Percentiles rank a stretch among this genome's conserved stretches.
Evolutionary conservation across 2,797 vertebrate genomes (phyloP).

Genomic region (Lacerta viridis): DNA sequence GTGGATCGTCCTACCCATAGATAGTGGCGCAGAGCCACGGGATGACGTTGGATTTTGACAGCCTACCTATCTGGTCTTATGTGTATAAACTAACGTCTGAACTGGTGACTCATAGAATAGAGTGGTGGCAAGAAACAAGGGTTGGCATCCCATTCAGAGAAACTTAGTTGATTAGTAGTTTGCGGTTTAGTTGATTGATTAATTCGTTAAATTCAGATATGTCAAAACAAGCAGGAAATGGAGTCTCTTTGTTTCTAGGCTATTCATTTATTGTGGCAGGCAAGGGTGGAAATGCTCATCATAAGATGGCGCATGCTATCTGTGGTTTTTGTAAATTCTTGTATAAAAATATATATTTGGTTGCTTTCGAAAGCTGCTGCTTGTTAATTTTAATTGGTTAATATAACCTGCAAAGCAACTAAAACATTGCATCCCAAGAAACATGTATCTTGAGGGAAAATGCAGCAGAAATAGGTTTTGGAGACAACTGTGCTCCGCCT

Average conservation of each 20-base stretch:
- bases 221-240: background rate
- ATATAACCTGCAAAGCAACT: background rate
- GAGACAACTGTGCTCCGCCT: no score
- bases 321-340: background rate
- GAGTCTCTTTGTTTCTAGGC: background rate
- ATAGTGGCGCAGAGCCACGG: background rate
- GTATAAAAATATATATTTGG: no score
- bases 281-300: background rate
- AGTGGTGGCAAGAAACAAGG: background rate
- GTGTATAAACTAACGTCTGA: background rate
- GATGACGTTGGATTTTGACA: background rate
- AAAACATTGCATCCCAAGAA: background rate
- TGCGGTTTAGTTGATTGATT: background rate
- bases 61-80: background rate
- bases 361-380: no score
- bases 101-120: background rate
- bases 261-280: background rate
- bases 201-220: background rate
- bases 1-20: no score
- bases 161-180: no score
- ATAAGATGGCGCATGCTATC: background rate
- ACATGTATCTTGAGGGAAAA: background rate
- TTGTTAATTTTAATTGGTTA: background rate
- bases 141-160: no score
- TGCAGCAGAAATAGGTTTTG: background rate